Percentiles rank a stretch among this genome's conserved stretches.
These are phyloP conservation scores for Melanchra persicariae DNA, from an alignment of 2,888 invertebrate genomes.

Conservation along the genomic window DNA sequence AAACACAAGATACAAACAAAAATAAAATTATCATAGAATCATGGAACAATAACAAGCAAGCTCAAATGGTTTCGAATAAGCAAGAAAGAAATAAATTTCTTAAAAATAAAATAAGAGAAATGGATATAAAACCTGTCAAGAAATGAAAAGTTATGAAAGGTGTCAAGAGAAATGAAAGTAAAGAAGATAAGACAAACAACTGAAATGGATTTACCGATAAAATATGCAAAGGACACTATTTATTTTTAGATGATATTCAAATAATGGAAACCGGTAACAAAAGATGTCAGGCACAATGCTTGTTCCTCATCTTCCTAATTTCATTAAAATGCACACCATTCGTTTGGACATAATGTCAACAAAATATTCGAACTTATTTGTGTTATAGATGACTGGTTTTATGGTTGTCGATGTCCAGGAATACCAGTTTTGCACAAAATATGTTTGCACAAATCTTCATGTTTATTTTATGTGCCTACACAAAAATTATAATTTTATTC, in stretches of 20 bases:
- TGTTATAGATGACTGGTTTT: conserved; percentile 36
- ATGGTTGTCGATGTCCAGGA: conserved; percentile 40
- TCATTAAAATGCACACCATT: conserved; percentile 12
- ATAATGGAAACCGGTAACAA: conserved; percentile 24
- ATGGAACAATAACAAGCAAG: neutral
- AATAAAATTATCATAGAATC: neutral
- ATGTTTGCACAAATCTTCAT: conserved; percentile 59
- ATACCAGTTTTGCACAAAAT: conserved; percentile 47
- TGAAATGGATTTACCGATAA: conserved; percentile 40
- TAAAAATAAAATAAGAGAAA: conserved; percentile 33
- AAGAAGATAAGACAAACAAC: conserved; percentile 42
- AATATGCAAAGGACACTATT: conserved; percentile 43
- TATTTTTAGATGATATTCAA: conserved; percentile 24
- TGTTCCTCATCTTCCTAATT: conserved; percentile 24
- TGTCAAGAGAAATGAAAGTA: conserved; percentile 51
- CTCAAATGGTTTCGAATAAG: neutral
- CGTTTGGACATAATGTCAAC: conserved; percentile 17
- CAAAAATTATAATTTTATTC: conserved; percentile 64
- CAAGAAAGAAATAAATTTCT: conserved; percentile 9
- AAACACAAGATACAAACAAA: neutral
- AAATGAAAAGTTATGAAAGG: conserved; percentile 48
- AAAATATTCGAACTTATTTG: conserved; percentile 29
- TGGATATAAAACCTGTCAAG: conserved; percentile 27
- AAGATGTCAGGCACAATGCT: conserved; percentile 9
- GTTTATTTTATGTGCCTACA: conserved; percentile 52